Evolutionary conservation across 1,140 invertebrate genomes (phyloP).

Genomic region (Hycleus phaleratus): DNA sequence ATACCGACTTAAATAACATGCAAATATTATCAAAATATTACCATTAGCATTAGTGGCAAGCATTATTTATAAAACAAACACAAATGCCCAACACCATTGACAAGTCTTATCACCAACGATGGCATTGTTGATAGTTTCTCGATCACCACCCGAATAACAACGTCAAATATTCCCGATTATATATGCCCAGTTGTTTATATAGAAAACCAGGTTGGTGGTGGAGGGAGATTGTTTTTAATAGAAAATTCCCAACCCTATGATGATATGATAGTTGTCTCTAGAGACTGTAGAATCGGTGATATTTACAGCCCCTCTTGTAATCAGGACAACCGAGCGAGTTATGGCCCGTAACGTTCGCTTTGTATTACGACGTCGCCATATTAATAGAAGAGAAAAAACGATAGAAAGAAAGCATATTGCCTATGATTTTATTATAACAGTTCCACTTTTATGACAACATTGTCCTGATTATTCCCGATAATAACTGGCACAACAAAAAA

Average conservation of each 20-base stretch:
- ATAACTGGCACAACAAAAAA: too few relatives aligned
- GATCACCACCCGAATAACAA: too few relatives aligned
- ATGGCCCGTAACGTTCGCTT: conserved; percentile 38
- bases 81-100: background rate
- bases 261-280: conserved; percentile 28
- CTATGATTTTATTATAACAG: conserved; percentile 12
- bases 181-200: background rate
- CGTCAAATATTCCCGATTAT: background rate
- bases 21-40: conserved; percentile 4
- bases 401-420: conserved; percentile 24
- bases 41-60: conserved; percentile 17
- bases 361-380: conserved; percentile 10
- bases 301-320: conserved; percentile 40
- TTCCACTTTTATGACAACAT: conserved; percentile 20
- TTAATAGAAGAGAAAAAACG: conserved; percentile 1
- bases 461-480: conserved; percentile 15
- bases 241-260: conserved; percentile 5
- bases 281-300: conserved; percentile 36
- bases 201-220: background rate
- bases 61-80: conserved; percentile 8
- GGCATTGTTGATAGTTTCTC: too few relatives aligned
- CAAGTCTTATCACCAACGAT: too few relatives aligned
- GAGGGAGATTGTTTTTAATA: background rate
- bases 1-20: conserved; percentile 2
- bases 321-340: conserved; percentile 35